Evolutionary conservation across 2,888 invertebrate species (phyloP).

Genomic region (Drosophila barbarae): DNA sequence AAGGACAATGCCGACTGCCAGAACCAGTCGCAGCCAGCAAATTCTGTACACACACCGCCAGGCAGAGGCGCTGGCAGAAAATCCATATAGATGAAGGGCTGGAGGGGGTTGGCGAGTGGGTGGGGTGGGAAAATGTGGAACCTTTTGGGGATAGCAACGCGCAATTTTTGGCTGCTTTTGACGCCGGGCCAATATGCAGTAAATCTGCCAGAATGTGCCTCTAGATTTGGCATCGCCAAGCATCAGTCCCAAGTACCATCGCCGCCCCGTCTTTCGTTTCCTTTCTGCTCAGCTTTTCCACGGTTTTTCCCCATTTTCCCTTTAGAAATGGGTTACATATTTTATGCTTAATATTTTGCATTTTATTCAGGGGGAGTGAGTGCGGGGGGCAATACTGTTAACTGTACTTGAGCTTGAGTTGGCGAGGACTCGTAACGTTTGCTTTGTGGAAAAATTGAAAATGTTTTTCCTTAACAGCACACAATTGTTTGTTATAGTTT

Average conservation of each 20-base stretch:
- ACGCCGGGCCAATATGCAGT: conserved; percentile 80
- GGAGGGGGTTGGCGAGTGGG: neutral
- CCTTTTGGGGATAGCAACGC: conserved; percentile 45
- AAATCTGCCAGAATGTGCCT: conserved; percentile 78
- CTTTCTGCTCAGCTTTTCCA: conserved; percentile 5
- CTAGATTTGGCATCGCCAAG: conserved; percentile 68
- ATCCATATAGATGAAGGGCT: conserved; percentile 14
- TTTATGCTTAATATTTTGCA: conserved; percentile 76
- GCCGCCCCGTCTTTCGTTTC: neutral
- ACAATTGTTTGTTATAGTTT: conserved; percentile 53
- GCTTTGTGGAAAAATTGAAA: conserved; percentile 53
- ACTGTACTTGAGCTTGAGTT: conserved; percentile 51
- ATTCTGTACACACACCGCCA: conserved; percentile 21
- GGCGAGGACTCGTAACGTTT: conserved; percentile 32
- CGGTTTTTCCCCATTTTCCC: conserved; percentile 24
- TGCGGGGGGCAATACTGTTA: conserved; percentile 48
- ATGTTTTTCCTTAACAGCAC: conserved; percentile 38
- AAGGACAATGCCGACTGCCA: conserved; percentile 65
- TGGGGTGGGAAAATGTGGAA: conserved; percentile 11
- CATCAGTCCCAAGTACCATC: conserved; percentile 31
- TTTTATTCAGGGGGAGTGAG: conserved; percentile 55
- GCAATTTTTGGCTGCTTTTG: conserved; percentile 76
- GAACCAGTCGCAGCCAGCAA: conserved; percentile 45
- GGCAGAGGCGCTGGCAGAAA: conserved; percentile 2
- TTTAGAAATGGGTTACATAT: conserved; percentile 75